A percentile compares a stretch with the other conserved stretches of the same genome.
Evolutionary conservation across 2,113 vertebrate species (phyloP).

Genomic region (Hippocampus guttulatus): DNA sequence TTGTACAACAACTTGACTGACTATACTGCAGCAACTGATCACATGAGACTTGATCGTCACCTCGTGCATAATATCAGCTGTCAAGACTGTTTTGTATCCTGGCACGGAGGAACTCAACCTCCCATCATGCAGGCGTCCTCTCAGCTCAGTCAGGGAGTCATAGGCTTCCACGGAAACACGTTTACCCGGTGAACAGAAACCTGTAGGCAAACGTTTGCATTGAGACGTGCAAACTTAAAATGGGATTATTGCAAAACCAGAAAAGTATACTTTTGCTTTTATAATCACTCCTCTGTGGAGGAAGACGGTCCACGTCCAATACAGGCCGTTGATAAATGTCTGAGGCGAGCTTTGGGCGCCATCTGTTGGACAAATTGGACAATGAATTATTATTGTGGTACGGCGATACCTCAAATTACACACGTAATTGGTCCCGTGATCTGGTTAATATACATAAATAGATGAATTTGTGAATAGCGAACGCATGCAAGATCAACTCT

Average conservation of each 20-base stretch:
- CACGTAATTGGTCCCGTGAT: too few species aligned
- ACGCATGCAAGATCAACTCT: too few species aligned
- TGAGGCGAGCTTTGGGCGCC: conserved; percentile 66
- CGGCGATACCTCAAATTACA: too few species aligned
- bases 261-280: conserved; percentile 5
- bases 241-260: background rate
- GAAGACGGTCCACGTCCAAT: background rate
- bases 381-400: background rate
- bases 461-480: too few species aligned
- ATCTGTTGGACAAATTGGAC: conserved; percentile 41
- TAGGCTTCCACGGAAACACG: conserved; percentile 19
- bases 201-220: background rate
- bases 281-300: conserved; percentile 35
- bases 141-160: conserved; percentile 37
- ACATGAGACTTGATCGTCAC: conserved; percentile 12
- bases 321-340: conserved; percentile 37
- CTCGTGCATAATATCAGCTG: background rate
- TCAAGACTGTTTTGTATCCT: background rate
- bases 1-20: too few species aligned
- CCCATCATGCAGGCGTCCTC: conserved; percentile 25
- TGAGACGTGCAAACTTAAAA: too few species aligned
- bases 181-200: fast-evolving
- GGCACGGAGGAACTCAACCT: background rate
- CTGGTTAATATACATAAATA: too few species aligned
- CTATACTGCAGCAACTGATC: background rate